These are phyloP conservation scores for Vidua macroura DNA, from an alignment of 2,113 vertebrate genomes.

Conservation along the genomic window DNA sequence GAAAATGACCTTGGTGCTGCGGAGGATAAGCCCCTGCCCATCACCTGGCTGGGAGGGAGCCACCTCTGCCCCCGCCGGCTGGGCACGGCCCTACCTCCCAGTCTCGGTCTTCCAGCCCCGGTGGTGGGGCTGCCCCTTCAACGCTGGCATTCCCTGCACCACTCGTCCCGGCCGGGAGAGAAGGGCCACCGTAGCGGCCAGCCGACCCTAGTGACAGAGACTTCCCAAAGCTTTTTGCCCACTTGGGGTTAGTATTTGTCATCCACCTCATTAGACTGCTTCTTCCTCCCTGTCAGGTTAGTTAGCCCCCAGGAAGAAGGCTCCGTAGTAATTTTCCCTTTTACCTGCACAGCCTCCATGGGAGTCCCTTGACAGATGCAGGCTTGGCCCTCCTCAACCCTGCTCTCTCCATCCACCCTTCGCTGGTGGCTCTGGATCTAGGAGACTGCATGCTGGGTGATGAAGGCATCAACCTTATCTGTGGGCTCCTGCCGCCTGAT, in stretches of 20 bases:
- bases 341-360: constrained; percentile 83
- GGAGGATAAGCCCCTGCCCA: not conserved
- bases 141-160: not conserved
- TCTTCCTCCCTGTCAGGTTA: not conserved
- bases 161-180: not conserved
- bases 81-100: not conserved
- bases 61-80: not conserved
- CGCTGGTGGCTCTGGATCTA: constrained; percentile 90
- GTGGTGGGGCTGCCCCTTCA: not conserved
- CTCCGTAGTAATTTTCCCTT: constrained; percentile 14
- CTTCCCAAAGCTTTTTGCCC: not conserved
- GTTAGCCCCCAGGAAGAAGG: not conserved
- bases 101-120: not conserved
- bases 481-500: constrained; percentile 91
- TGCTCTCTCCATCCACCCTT: constrained; percentile 88
- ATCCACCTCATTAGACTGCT: not conserved
- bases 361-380: constrained; percentile 88
- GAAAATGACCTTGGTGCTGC: not conserved
- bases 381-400: constrained; percentile 89
- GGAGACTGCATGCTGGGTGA: constrained; percentile 96
- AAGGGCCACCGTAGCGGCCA: accelerated
- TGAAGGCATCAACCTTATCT: constrained; percentile 90
- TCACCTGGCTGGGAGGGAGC: not conserved
- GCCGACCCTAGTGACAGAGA: not conserved
- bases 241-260: not conserved